phyloP scores from a whole-genome alignment of 2,113 vertebrate genomes.

The Prolemur simus region DNA sequence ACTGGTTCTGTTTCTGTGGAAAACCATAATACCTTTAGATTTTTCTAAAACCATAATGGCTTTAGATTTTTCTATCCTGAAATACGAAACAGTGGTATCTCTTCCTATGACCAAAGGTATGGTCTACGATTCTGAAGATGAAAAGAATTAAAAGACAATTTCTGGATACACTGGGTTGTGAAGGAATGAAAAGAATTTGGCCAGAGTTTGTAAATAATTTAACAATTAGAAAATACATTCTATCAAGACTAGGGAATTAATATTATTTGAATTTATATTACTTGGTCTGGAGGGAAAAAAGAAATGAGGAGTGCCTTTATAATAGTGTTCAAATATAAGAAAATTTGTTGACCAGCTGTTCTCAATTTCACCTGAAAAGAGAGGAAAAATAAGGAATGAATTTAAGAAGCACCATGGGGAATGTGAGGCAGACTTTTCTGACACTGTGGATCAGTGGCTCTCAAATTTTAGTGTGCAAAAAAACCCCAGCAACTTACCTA shows the following conservation, averaged over 20 bases:
- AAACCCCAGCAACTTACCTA: background rate
- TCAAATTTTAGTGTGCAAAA: slow-evolving; percentile 10
- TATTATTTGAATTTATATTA: slow-evolving; percentile 39
- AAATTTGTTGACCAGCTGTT: slow-evolving; percentile 53
- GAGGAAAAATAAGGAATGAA: slow-evolving; percentile 2
- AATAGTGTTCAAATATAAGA: slow-evolving; percentile 11
- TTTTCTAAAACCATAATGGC: background rate
- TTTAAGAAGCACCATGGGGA: slow-evolving; percentile 29
- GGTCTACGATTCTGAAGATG: background rate
- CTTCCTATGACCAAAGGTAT: background rate
- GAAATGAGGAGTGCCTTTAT: slow-evolving; percentile 13
- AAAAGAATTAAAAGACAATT: background rate
- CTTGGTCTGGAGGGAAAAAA: background rate
- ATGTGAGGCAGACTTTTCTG: background rate
- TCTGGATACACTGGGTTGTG: too few species aligned
- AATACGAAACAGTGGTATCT: background rate
- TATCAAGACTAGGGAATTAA: slow-evolving; percentile 29
- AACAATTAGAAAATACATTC: slow-evolving; percentile 47
- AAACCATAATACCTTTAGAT: background rate
- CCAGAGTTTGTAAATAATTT: slow-evolving; percentile 43
- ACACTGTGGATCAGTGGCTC: background rate
- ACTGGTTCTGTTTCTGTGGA: background rate
- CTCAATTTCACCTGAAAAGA: slow-evolving; percentile 48
- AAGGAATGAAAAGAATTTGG: slow-evolving; percentile 22
- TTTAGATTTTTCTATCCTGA: background rate